Percentiles rank a stretch among this genome's conserved stretches.
Evolutionary conservation across 64 coral and sea anemone genomes (phyloP).

Genomic region (Dendronephthya gigantea): DNA sequence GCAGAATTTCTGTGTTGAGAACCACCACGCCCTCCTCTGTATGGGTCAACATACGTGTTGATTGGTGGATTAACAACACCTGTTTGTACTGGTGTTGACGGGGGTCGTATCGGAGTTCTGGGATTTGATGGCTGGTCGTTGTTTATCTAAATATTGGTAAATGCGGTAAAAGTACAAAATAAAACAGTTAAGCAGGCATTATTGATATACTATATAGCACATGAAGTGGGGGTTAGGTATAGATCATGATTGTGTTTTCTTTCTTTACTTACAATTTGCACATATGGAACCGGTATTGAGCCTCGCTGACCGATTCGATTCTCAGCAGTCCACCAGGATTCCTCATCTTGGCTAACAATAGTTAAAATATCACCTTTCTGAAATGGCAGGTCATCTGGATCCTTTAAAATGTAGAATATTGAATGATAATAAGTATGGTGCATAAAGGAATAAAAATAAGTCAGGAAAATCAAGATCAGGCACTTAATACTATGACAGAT

Average conservation of each 20-base stretch:
- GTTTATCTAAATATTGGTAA: neutral
- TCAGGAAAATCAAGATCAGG: too few species aligned
- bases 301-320: slow-evolving; percentile 55
- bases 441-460: too few species aligned
- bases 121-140: neutral
- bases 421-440: neutral
- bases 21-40: neutral
- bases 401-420: slow-evolving; percentile 26
- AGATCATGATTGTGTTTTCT: neutral
- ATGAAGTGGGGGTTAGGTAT: neutral
- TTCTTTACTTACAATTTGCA: slow-evolving; percentile 53
- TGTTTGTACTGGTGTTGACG: neutral
- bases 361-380: slow-evolving; percentile 95
- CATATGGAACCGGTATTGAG: slow-evolving; percentile 87
- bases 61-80: neutral
- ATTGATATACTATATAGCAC: too few species aligned
- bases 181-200: neutral
- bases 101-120: neutral
- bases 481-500: too few species aligned
- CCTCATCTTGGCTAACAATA: slow-evolving; percentile 84
- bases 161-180: neutral
- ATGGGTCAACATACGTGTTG: neutral
- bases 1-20: neutral
- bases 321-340: slow-evolving; percentile 83
- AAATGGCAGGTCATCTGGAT: slow-evolving; percentile 88